Conservation (phyloP, 2,888 invertebrate species). For the Torymus aiolomorphi region DNA sequence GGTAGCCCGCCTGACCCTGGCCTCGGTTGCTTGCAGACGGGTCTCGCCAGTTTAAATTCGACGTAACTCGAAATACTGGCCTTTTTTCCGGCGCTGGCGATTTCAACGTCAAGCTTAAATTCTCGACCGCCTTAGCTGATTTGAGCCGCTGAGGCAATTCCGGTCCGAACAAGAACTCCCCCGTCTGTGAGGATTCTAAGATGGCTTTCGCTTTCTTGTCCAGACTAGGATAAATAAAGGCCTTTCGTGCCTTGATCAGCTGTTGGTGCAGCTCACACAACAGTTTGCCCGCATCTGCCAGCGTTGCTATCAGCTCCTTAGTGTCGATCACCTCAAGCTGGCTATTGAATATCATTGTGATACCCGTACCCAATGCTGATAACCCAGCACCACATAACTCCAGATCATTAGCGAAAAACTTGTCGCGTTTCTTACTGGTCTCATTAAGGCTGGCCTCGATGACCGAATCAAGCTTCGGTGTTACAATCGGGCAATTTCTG, state of each 20-base stretch:
- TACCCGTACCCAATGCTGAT: neutral
- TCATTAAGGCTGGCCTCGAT: no score
- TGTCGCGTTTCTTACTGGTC: no score
- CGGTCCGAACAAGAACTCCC: conserved; percentile 3
- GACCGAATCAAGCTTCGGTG: no score
- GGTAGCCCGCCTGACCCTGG: conserved; percentile 14
- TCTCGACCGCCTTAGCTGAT: conserved; percentile 11
- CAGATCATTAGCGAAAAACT: no score
- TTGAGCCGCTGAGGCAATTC: conserved; percentile 13
- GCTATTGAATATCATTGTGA: conserved; percentile 6
- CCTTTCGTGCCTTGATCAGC: conserved; percentile 16
- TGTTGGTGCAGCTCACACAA: conserved; percentile 6
- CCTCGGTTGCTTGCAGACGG: neutral
- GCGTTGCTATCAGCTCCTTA: neutral
- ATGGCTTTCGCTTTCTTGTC: conserved; percentile 1
- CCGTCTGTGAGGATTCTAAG: conserved; percentile 1
- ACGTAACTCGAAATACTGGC: neutral
- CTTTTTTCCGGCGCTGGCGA: neutral
- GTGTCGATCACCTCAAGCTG: neutral
- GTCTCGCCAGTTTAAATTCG: conserved; percentile 14
- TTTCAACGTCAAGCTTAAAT: neutral
- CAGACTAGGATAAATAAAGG: conserved; percentile 1
- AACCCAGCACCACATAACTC: conserved; percentile 9
- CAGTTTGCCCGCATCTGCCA: conserved; percentile 6
- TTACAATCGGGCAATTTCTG: no score